Evolutionary conservation across 2,113 vertebrate genomes (phyloP).

Genomic region (Pongo pygmaeus): DNA sequence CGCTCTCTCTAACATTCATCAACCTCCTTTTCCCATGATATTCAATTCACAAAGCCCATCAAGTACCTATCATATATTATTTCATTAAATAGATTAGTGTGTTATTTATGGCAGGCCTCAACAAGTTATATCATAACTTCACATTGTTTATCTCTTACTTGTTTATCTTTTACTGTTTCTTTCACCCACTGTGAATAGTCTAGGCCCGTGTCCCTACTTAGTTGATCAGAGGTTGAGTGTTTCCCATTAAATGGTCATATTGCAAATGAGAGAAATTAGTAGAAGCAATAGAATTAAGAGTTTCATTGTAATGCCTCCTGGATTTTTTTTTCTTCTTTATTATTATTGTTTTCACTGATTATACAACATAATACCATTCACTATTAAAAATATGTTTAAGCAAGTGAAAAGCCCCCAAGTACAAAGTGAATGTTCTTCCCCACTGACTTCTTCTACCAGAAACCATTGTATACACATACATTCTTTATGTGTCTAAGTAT

Average conservation of each 20-base stretch:
- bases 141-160: slow-evolving; percentile 41
- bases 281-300: not conserved
- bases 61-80: slow-evolving; percentile 36
- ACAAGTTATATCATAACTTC: slow-evolving; percentile 27
- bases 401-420: not conserved
- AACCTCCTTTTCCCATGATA: slow-evolving; percentile 62
- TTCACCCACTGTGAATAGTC: slow-evolving; percentile 29
- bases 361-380: slow-evolving; percentile 24
- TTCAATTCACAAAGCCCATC: slow-evolving; percentile 36
- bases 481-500: not conserved
- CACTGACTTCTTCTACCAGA: not conserved
- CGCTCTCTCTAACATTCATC: not conserved
- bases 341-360: slow-evolving; percentile 31
- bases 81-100: slow-evolving; percentile 46
- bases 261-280: slow-evolving; percentile 68
- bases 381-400: not conserved
- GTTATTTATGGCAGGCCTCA: not conserved
- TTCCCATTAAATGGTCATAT: slow-evolving; percentile 59
- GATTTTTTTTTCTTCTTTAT: slow-evolving; percentile 30
- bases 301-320: slow-evolving; percentile 7
- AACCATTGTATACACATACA: not conserved
- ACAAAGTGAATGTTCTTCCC: not conserved
- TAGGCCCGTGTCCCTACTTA: not conserved
- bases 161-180: slow-evolving; percentile 57
- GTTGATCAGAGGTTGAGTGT: slow-evolving; percentile 4